These are phyloP conservation scores for Nemotelus pantherinus DNA, from an alignment of 2,888 invertebrate species.

Conservation along the genomic window DNA sequence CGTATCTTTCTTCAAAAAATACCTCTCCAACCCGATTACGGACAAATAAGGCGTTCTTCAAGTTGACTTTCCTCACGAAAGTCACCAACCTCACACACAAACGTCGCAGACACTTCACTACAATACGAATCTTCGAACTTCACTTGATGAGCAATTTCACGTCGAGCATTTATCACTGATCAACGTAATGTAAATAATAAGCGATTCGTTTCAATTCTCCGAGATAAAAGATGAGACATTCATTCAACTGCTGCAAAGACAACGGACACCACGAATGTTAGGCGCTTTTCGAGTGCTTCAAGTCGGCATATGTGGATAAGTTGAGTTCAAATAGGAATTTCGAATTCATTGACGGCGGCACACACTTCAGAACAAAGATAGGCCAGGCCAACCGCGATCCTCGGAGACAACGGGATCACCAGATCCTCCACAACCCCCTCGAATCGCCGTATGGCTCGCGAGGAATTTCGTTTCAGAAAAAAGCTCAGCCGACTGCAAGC, in stretches of 20 bases:
- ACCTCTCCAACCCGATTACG: neutral
- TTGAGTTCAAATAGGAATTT: neutral
- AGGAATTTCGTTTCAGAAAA: too few species aligned
- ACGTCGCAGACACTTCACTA: neutral
- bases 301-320: neutral
- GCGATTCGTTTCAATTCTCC: neutral
- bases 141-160: neutral
- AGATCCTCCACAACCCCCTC: too few species aligned
- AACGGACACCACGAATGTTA: neutral
- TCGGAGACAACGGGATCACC: too few species aligned
- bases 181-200: constrained; percentile 18
- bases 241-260: constrained; percentile 9
- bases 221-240: constrained; percentile 6
- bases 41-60: neutral
- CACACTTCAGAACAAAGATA: neutral
- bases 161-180: neutral
- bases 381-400: too few species aligned
- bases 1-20: constrained; percentile 10
- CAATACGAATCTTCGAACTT: neutral
- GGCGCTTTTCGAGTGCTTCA: constrained; percentile 24
- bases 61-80: too few species aligned
- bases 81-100: too few species aligned
- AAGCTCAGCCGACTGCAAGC: constrained; percentile 1
- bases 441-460: too few species aligned
- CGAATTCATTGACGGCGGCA: neutral